These are phyloP conservation scores for Bovichtus variegatus DNA, from an alignment of 2,797 vertebrate species.

Conservation along the genomic window DNA sequence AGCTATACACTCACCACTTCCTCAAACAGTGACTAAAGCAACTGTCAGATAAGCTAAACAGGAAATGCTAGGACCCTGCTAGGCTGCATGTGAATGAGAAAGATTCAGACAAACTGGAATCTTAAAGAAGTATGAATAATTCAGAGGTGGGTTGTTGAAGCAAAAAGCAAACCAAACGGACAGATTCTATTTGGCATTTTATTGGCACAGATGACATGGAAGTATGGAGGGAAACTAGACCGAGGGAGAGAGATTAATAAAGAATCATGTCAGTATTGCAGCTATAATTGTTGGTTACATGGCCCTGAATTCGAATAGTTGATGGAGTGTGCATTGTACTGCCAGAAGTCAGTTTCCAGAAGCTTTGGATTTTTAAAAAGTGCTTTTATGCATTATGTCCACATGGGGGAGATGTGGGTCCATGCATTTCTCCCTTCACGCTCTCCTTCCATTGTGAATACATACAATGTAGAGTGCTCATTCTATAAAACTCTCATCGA, in stretches of 20 bases:
- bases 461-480: slow-evolving; percentile 49
- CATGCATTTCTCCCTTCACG: not conserved
- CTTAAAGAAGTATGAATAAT: slow-evolving; percentile 53
- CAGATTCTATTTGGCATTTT: not conserved
- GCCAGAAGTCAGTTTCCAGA: not conserved
- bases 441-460: slow-evolving; percentile 31
- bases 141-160: slow-evolving; percentile 39
- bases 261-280: not conserved
- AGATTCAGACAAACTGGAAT: slow-evolving; percentile 35
- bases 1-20: not conserved
- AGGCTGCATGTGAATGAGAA: slow-evolving; percentile 28
- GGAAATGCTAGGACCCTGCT: slow-evolving; percentile 28
- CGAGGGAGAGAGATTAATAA: not conserved
- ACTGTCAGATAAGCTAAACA: slow-evolving; percentile 33
- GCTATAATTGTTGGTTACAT: not conserved
- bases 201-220: not conserved
- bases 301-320: not conserved
- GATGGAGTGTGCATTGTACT: not conserved
- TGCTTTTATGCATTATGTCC: slow-evolving; percentile 34
- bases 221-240: not conserved
- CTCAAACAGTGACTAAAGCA: not conserved
- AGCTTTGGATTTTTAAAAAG: not conserved
- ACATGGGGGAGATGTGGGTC: slow-evolving; percentile 76
- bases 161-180: slow-evolving; percentile 15
- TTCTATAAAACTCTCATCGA: slow-evolving; percentile 61